Conservation (phyloP, 2,113 vertebrate species). For the Limanda limanda region DNA sequence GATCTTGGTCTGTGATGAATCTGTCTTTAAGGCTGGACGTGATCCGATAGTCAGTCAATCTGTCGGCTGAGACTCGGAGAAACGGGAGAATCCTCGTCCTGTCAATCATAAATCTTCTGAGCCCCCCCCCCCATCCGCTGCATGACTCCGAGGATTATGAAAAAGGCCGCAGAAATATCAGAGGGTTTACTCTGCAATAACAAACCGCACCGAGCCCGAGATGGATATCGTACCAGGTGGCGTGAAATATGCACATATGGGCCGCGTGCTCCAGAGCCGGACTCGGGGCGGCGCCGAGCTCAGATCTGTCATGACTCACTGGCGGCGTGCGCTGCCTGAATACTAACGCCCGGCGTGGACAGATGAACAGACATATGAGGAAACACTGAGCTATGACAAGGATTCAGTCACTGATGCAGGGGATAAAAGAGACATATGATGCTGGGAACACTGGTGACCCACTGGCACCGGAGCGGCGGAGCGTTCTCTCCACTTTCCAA, state of each 20-base stretch:
- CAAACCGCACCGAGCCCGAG: conserved; percentile 55
- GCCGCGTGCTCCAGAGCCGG: conserved; percentile 33
- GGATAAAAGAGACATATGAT: conserved; percentile 15
- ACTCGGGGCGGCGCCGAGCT: conserved; percentile 20
- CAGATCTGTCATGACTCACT: conserved; percentile 48
- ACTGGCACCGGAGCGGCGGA: neutral
- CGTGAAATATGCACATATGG: conserved; percentile 49
- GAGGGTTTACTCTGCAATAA: conserved; percentile 67
- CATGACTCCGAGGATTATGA: conserved; percentile 68
- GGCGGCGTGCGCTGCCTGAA: conserved; percentile 26
- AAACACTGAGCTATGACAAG: conserved; percentile 14
- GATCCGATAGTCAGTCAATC: neutral
- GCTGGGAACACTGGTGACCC: neutral
- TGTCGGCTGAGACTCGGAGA: neutral
- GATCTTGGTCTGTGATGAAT: too few relatives aligned
- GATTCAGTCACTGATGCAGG: conserved; percentile 9
- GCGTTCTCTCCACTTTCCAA: neutral
- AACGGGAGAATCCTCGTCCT: conserved; percentile 16
- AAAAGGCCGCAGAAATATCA: conserved; percentile 76
- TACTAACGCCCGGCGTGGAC: conserved; percentile 25
- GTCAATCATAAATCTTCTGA: conserved; percentile 45
- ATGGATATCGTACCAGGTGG: conserved; percentile 51
- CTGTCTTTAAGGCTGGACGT: neutral
- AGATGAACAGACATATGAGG: conserved; percentile 38
- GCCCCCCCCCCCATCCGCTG: conserved; percentile 19